Evolutionary conservation across 1,140 invertebrate species (phyloP), one percentile per base, ranked within the genome.

Genomic region (Drosophila asahinai): DNA sequence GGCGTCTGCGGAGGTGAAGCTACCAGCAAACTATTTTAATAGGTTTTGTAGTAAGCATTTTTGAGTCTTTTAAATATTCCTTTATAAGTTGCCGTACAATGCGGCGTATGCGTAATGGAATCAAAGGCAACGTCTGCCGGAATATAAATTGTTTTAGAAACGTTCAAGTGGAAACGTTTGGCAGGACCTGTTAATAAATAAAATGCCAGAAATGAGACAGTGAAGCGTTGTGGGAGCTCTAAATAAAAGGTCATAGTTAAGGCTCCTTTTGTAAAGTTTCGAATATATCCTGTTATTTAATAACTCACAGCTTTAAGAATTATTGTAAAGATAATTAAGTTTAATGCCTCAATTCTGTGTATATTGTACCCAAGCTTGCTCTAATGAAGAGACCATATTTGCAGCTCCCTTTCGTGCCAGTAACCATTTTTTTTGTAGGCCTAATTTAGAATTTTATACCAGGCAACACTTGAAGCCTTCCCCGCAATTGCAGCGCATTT

Each of bases 11-110:
- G 33, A 9, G 64, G 33, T 38, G 38, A 17, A n/a, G 54, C 43
- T 64, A 52, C 48, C 63, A 55, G 64, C 54, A 40, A n/a, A 67
- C 80, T 77, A 80, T 80, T 87, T 52, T 43, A 63, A 71, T 70
- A 57, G 49, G 52, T 83, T 74, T 73, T 42, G 54, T 30, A 55
- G 67, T 70, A 54, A 49, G 62, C 57, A 78, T 63, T 67, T 70
- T 45, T 58, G 70, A 81, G 83, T 66, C 68, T 47, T 42, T 77
- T 70, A 43, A 73, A 58, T 51, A 73, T 54, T 57, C 25, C 11
- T 43, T 36, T 52, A 45, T 27, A 25, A 14, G 17, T 33, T 65
- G 4, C 8, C 30, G 33, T 66, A 25, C 61, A 47, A 59, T 38
- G 54, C 47, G 54, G 54, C 72, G 74, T 77, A 77, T 77, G 54